Conservation (phyloP, 2,113 vertebrate genomes). For the Ciconia maguari region DNA sequence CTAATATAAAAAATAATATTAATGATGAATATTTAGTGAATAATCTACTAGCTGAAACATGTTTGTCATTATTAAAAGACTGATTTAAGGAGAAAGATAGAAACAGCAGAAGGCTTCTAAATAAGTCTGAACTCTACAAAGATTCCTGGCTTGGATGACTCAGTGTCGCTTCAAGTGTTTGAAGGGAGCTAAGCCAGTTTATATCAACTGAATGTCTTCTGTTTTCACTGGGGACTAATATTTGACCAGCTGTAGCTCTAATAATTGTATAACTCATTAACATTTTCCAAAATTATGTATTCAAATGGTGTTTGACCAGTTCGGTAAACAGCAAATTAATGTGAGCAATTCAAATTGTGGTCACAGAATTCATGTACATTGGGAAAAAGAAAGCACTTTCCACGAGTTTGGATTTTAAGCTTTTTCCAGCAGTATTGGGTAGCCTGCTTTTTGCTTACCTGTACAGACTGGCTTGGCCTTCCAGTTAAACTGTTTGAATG, state of each 20-base stretch:
- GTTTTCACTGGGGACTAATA: not conserved
- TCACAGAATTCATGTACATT: not conserved
- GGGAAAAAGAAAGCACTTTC: not conserved
- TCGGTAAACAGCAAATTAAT: not conserved
- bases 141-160: not conserved
- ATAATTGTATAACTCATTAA: not conserved
- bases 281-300: not conserved
- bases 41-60: not conserved
- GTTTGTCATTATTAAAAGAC: not conserved
- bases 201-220: not conserved
- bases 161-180: not conserved
- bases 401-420: not conserved
- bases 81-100: not conserved
- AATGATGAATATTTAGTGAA: not conserved
- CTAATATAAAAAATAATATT: not conserved
- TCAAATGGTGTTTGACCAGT: not conserved
- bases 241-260: not conserved
- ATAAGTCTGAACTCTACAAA: not conserved
- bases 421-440: not conserved
- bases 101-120: not conserved
- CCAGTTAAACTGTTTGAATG: not conserved
- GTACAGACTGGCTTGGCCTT: not conserved
- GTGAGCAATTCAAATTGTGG: not conserved
- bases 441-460: not conserved
- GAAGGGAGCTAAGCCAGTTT: not conserved